These are phyloP conservation scores for Coccyzus lansbergi DNA, from an alignment of 2,797 vertebrate genomes.

Conservation along the genomic window DNA sequence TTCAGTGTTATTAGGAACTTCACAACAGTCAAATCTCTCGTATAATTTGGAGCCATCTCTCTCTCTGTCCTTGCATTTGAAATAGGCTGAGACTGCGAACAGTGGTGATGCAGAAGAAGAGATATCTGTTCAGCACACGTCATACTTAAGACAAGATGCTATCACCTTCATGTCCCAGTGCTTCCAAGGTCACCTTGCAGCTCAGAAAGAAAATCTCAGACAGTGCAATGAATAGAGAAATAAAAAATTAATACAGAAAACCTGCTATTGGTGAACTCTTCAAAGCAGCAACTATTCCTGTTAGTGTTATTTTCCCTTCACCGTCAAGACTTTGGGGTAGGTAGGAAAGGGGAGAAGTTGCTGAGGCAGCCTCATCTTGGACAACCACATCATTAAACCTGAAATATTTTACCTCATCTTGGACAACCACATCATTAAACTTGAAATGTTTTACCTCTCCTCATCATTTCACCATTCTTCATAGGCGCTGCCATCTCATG, in stretches of 20 bases:
- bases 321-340: not conserved
- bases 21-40: too few species aligned
- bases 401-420: not conserved
- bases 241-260: not conserved
- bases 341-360: accelerated
- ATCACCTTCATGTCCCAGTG: accelerated
- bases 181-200: accelerated
- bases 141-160: too few species aligned
- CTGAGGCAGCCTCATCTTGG: not conserved
- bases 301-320: accelerated
- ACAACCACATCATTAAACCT: accelerated
- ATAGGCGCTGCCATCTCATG: accelerated
- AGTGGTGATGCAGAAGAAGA: too few species aligned
- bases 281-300: not conserved
- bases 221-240: not conserved
- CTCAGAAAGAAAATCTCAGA: not conserved
- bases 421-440: too few species aligned
- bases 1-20: too few species aligned
- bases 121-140: too few species aligned
- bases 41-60: too few species aligned
- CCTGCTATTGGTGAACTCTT: accelerated
- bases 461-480: not conserved
- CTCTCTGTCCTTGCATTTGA: too few species aligned
- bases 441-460: not conserved
- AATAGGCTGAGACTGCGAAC: too few species aligned